Conservation (phyloP, 2,113 vertebrate genomes). For the Cinclus cinclus region DNA sequence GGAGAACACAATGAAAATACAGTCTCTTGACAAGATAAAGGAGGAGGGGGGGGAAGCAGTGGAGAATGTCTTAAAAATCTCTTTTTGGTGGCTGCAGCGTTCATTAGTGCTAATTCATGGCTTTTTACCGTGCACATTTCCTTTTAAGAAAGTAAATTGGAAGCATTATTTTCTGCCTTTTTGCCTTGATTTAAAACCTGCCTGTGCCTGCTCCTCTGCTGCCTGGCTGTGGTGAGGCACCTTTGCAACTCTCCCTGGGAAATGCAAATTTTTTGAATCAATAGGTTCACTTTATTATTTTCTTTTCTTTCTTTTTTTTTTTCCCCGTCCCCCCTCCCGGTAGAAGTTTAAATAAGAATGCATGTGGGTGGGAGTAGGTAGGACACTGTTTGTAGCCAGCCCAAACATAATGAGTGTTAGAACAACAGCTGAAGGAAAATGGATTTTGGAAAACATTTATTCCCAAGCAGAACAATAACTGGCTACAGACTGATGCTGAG, state of each 20-base stretch:
- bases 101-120: constrained; percentile 42
- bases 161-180: constrained; percentile 38
- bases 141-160: constrained; percentile 48
- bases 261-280: constrained; percentile 13
- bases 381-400: neutral
- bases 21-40: constrained; percentile 47
- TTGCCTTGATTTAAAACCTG: constrained; percentile 57
- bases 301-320: fast-evolving
- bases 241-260: neutral
- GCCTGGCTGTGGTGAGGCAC: neutral
- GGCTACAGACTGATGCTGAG: neutral
- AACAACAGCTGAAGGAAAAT: neutral
- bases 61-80: constrained; percentile 33
- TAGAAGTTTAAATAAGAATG: constrained; percentile 1
- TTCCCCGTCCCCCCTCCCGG: too few species aligned
- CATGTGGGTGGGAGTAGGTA: neutral
- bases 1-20: constrained; percentile 30
- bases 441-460: neutral
- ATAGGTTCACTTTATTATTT: neutral
- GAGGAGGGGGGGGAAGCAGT: neutral
- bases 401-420: neutral
- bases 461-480: neutral
- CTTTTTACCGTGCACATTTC: constrained; percentile 38
- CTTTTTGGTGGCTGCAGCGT: neutral
- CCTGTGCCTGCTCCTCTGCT: neutral